Evolutionary conservation across 2,113 vertebrate species (phyloP).

Genomic region (Lichenostomus cassidix): DNA sequence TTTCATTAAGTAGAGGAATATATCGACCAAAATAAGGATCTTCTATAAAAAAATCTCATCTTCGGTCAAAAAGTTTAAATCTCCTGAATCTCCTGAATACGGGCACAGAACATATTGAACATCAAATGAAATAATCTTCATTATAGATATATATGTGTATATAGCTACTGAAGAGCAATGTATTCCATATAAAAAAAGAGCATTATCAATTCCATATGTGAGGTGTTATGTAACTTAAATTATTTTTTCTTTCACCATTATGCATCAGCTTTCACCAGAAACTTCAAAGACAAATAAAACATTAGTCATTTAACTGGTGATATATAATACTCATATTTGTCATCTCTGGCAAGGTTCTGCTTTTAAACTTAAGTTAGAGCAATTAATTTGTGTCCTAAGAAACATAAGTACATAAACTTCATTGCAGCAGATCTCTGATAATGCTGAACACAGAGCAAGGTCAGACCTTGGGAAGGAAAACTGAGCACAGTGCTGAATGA

Average conservation of each 20-base stretch:
- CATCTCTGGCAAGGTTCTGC: neutral
- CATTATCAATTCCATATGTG: constrained; percentile 10
- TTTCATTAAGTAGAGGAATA: neutral
- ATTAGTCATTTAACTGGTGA: constrained; percentile 8
- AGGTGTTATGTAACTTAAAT: neutral
- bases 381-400: neutral
- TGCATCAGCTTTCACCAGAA: neutral
- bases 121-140: neutral
- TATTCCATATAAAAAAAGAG: neutral
- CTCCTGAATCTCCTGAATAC: neutral
- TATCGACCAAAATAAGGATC: neutral
- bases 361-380: constrained; percentile 7
- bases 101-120: neutral
- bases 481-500: neutral
- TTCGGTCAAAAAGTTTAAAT: neutral
- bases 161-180: neutral
- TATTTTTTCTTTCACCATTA: constrained; percentile 16
- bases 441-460: neutral
- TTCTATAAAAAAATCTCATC: neutral
- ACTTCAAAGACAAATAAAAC: constrained; percentile 32
- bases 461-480: neutral
- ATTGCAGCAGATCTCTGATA: neutral
- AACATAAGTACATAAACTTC: neutral
- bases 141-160: neutral
- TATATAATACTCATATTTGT: neutral